Percentiles rank a stretch among this genome's conserved stretches.
Conservation (phyloP, 2,797 vertebrate genomes). For the Phataginus tricuspis region DNA sequence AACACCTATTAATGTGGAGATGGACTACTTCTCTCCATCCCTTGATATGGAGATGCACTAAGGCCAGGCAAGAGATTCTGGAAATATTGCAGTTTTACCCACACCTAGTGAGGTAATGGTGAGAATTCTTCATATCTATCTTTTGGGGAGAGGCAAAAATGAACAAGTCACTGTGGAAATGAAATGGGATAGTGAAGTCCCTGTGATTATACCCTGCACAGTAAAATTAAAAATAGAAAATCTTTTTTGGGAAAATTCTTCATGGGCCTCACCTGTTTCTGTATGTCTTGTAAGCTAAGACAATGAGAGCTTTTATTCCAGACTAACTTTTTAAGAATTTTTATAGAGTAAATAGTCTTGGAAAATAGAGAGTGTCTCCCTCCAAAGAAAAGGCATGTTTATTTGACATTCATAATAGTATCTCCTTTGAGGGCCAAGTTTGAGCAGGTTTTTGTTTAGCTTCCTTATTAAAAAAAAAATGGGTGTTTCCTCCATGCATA, state of each 20-base stretch:
- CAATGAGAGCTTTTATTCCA: neutral
- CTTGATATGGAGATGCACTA: too few species aligned
- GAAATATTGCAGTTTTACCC: too few species aligned
- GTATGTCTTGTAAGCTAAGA: neutral
- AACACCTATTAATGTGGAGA: too few species aligned
- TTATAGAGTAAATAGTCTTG: neutral
- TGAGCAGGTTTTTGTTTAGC: neutral
- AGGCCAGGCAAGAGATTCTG: too few species aligned
- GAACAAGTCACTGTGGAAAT: neutral
- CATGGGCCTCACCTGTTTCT: neutral
- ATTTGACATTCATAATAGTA: neutral
- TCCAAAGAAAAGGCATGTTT: neutral
- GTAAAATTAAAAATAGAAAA: neutral
- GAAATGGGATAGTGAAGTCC: neutral
- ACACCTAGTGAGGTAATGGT: too few species aligned
- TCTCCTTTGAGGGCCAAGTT: neutral
- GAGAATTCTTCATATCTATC: neutral
- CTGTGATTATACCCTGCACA: neutral
- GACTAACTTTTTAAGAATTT: neutral
- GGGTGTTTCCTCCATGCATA: neutral
- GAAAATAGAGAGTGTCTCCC: neutral
- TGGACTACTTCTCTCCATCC: too few species aligned
- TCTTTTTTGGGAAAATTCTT: neutral
- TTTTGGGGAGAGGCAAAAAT: neutral
- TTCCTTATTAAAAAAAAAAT: rapidly evolving